Percentiles rank a stretch among this genome's conserved stretches.
These are phyloP conservation scores for Zaprionus davidi DNA, from an alignment of 1,140 invertebrate species.

Conservation along the genomic window DNA sequence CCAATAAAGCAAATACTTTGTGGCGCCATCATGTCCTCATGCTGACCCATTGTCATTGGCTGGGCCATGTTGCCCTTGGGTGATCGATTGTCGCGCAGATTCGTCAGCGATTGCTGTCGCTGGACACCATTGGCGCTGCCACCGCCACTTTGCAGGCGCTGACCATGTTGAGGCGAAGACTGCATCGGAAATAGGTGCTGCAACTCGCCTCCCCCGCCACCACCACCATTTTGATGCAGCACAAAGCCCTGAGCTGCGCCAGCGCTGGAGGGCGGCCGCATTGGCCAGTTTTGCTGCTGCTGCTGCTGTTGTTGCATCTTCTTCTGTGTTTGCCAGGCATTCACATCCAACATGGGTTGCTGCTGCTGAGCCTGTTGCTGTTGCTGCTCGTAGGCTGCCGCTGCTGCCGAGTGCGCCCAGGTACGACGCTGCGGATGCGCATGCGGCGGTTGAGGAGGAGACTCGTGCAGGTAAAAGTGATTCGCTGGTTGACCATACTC, in stretches of 20 bases:
- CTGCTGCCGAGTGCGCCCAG: constrained; percentile 89
- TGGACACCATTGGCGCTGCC: constrained; percentile 66
- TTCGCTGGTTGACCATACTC: constrained; percentile 78
- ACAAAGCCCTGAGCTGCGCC: constrained; percentile 72
- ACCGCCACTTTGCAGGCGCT: constrained; percentile 41
- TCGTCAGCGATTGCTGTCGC: constrained; percentile 80
- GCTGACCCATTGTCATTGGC: constrained; percentile 78
- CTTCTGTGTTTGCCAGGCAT: constrained; percentile 79
- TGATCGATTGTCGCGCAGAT: constrained; percentile 78
- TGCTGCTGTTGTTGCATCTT: constrained; percentile 59
- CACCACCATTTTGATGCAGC: constrained; percentile 80
- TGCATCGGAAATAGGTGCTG: constrained; percentile 84
- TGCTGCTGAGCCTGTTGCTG: constrained; percentile 59
- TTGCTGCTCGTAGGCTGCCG: constrained; percentile 80
- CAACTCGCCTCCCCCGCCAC: constrained; percentile 68
- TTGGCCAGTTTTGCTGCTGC: constrained; percentile 66
- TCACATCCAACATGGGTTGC: constrained; percentile 73
- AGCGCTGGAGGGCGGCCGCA: constrained; percentile 60
- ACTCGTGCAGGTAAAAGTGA: constrained; percentile 91
- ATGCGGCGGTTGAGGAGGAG: constrained; percentile 85
- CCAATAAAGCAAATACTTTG: constrained; percentile 97
- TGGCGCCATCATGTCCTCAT: constrained; percentile 87
- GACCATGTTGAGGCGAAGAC: constrained; percentile 72
- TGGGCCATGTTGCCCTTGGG: constrained; percentile 86
- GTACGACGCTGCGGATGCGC: constrained; percentile 87